Conservation (phyloP, 2,797 vertebrate genomes). For the Erpetoichthys calabaricus region DNA sequence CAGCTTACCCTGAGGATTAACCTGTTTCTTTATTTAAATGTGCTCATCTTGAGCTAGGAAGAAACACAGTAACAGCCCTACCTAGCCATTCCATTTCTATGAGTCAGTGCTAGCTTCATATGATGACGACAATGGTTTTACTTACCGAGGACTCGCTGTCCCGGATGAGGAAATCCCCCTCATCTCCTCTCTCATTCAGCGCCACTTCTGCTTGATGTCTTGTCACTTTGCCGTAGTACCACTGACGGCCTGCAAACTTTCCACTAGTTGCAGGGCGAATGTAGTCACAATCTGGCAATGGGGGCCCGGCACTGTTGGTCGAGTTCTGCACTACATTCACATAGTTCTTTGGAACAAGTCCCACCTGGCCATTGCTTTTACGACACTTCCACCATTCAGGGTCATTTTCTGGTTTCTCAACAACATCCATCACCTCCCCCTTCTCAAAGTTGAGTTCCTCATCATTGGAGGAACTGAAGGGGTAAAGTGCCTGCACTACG, state of each 20-base stretch:
- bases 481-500: conserved; percentile 78
- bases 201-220: conserved; percentile 83
- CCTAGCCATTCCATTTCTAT: too few species aligned
- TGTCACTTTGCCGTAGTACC: conserved; percentile 86
- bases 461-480: conserved; percentile 72
- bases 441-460: conserved; percentile 86
- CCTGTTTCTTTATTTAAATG: too few species aligned
- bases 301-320: conserved; percentile 52
- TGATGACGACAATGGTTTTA: conserved; percentile 13
- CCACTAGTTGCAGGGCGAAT: conserved; percentile 67
- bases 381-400: conserved; percentile 89
- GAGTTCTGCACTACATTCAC: conserved; percentile 64
- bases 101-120: too few species aligned
- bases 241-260: conserved; percentile 73
- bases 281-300: conserved; percentile 78
- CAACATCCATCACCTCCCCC: conserved; percentile 79
- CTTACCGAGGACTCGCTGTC: conserved; percentile 87
- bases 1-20: too few species aligned
- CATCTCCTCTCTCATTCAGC: conserved; percentile 70
- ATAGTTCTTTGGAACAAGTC: conserved; percentile 83
- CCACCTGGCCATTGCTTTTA: conserved; percentile 71
- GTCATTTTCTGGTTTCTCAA: conserved; percentile 84
- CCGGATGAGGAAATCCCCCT: conserved; percentile 82
- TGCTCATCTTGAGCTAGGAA: too few species aligned
- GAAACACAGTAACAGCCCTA: too few species aligned